Evolutionary conservation across 2,797 vertebrate species (phyloP).

Genomic region (Buphagus erythrorhynchus): DNA sequence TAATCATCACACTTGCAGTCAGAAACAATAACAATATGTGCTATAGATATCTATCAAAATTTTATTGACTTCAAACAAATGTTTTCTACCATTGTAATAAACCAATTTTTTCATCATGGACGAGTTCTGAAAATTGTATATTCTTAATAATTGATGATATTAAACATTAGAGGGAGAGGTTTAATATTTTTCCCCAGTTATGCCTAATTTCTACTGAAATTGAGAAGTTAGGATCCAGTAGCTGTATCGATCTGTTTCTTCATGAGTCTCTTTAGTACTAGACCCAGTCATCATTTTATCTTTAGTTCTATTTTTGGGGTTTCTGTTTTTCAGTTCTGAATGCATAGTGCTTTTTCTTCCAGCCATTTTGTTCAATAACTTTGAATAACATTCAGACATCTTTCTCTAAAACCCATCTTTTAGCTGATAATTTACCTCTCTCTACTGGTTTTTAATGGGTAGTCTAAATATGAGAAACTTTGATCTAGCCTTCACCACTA

Average conservation of each 20-base stretch:
- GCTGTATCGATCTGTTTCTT: neutral
- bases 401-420: slow-evolving; percentile 13
- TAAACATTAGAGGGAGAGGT: neutral
- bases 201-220: neutral
- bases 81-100: neutral
- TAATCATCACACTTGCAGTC: neutral
- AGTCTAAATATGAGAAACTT: neutral
- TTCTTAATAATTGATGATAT: neutral
- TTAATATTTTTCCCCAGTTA: neutral
- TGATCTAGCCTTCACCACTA: neutral
- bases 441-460: neutral
- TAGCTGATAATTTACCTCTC: neutral
- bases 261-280: neutral
- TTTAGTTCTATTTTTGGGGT: neutral
- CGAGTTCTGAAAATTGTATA: neutral
- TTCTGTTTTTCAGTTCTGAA: neutral
- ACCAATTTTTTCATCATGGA: neutral
- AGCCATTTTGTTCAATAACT: neutral
- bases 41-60: neutral
- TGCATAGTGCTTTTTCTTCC: neutral
- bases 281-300: neutral
- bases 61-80: neutral
- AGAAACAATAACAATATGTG: neutral
- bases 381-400: neutral
- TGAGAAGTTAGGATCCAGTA: neutral